Percentiles rank a stretch among this genome's conserved stretches.
Evolutionary conservation across 2,888 invertebrate species (phyloP).

Genomic region (Ophioninae sp.): DNA sequence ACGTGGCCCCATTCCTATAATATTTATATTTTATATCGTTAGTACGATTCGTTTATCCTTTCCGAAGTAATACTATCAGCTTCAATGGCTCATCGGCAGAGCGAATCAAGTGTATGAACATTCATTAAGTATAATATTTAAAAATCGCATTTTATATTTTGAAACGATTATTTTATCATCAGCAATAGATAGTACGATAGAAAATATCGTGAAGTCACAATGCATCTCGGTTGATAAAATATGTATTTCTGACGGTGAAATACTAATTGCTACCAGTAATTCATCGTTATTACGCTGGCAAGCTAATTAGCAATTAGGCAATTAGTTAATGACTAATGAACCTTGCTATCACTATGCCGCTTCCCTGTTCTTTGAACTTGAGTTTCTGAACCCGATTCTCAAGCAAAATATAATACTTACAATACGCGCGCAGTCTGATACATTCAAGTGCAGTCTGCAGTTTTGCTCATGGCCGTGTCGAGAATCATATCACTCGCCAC

Average conservation of each 20-base stretch:
- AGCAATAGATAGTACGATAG: too few relatives aligned
- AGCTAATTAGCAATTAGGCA: conserved; percentile 51
- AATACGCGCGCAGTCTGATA: conserved; percentile 16
- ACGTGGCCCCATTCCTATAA: conserved; percentile 41
- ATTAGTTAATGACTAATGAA: conserved; percentile 50
- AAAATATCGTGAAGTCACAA: too few relatives aligned
- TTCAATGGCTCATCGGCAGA: too few relatives aligned
- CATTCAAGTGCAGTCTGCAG: not conserved
- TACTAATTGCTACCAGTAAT: not conserved
- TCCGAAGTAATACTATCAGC: not conserved
- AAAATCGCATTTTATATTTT: too few relatives aligned
- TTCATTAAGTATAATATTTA: not conserved
- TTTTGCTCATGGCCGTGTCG: not conserved
- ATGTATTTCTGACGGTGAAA: not conserved
- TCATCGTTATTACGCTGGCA: not conserved
- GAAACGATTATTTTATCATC: too few relatives aligned
- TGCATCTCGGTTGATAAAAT: not conserved
- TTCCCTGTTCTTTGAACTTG: conserved; percentile 7
- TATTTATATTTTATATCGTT: not conserved
- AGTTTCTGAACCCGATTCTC: conserved; percentile 24
- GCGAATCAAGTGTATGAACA: not conserved
- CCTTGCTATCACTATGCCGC: conserved; percentile 9
- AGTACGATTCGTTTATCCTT: not conserved
- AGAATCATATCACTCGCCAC: not conserved
- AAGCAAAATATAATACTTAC: conserved; percentile 5